Conservation (phyloP, 2,113 vertebrate genomes). For the Eupsittula cactorum region DNA sequence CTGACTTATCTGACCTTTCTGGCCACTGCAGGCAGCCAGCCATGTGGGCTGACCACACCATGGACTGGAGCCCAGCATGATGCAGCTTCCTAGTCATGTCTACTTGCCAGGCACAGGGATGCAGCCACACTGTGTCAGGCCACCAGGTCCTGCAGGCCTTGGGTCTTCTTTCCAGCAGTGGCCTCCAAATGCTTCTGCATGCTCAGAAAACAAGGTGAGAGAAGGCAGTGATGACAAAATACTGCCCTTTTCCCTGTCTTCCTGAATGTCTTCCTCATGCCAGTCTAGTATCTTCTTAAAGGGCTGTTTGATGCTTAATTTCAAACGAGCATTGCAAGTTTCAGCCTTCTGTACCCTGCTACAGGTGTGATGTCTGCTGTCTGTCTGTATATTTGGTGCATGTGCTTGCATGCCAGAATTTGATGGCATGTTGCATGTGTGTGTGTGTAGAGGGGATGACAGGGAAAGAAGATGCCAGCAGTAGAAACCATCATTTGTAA, state of each 20-base stretch:
- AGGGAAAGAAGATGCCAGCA: neutral
- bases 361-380: neutral
- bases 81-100: fast-evolving
- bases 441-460: neutral
- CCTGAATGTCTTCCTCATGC: neutral
- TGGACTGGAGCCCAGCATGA: neutral
- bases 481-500: neutral
- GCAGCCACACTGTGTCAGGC: fast-evolving
- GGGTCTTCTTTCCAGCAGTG: neutral
- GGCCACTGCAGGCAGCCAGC: neutral
- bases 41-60: neutral
- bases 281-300: neutral
- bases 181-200: neutral
- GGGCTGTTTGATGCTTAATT: neutral
- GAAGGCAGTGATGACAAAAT: neutral
- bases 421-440: neutral
- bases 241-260: neutral
- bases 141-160: neutral
- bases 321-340: neutral
- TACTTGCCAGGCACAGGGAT: neutral
- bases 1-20: neutral
- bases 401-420: neutral
- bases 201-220: fast-evolving
- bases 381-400: neutral
- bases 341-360: neutral